Conservation (phyloP, 2,113 vertebrate species). For the Sigmodon hispidus region DNA sequence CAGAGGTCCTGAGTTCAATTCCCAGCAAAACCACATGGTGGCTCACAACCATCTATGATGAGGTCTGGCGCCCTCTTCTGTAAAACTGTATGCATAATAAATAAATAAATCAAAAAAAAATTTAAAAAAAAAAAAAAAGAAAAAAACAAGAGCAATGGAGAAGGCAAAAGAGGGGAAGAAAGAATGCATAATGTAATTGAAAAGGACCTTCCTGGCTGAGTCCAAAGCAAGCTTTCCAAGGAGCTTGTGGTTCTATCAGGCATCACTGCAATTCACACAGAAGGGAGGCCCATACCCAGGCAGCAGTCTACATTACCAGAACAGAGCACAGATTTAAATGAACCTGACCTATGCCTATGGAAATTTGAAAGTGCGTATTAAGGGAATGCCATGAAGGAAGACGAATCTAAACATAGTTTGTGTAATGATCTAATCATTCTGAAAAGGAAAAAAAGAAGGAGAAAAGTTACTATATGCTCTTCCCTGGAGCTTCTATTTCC, state of each 20-base stretch:
- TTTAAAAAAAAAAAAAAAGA: no score
- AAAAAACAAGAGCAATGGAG: neutral
- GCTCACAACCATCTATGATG: no score
- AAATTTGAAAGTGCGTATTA: neutral
- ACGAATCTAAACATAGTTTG: neutral
- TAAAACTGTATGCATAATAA: no score
- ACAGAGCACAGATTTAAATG: neutral
- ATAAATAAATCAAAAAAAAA: no score
- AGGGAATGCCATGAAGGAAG: neutral
- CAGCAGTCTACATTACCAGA: neutral
- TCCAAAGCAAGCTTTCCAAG: no score
- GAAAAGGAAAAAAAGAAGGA: constrained; percentile 41
- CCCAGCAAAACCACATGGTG: no score
- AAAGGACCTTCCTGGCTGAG: neutral
- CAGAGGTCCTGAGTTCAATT: no score
- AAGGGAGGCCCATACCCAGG: neutral
- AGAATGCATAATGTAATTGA: neutral
- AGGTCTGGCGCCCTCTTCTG: no score
- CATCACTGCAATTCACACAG: no score
- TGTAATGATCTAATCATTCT: constrained; percentile 3
- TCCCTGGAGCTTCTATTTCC: neutral
- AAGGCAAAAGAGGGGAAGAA: neutral
- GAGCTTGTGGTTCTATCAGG: neutral
- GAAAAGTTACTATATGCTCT: neutral
- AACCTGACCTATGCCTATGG: neutral